Percentiles rank a stretch among this genome's conserved stretches.
Conservation (phyloP, 2,113 vertebrate species). For the human region GRCh38 chr20:17220001-17220500, state of each 20-base stretch:
- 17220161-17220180: not conserved
- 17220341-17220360: not conserved
- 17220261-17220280: not conserved
- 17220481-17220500: not conserved
- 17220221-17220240: not conserved
- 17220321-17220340: not conserved
- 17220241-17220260: not conserved
- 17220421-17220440: not conserved
- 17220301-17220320: not conserved
- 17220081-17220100: accelerated
- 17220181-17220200: not conserved
- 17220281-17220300: not conserved
- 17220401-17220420: not conserved
- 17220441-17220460: not conserved
- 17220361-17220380: not conserved
- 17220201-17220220: not conserved
- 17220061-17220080: not conserved
- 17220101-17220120: not conserved
- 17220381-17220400: not conserved
- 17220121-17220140: not conserved
- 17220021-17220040: not conserved
- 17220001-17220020: not conserved
- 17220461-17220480: not conserved
- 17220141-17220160: not conserved
- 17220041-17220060: not conserved